Base-by-base conservation (phyloP, 1,140 invertebrate genomes). In the Drosophila mojavensis region DNA sequence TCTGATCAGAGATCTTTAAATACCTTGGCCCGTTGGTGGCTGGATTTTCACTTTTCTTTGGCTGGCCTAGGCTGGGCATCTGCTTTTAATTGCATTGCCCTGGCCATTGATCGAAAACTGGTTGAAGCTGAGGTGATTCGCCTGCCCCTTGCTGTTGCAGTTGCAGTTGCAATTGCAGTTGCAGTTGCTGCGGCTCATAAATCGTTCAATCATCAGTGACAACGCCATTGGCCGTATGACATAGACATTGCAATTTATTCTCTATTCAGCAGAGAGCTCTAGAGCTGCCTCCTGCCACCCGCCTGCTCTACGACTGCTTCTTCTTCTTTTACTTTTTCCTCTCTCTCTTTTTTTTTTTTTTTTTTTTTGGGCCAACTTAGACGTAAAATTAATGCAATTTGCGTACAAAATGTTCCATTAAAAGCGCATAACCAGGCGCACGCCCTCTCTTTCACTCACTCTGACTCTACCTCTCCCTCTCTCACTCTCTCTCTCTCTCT, bases 341-440 rank as follows among this genome's bases (percentile, higher is more conserved):
- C 15, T 6, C n/a, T 30, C 20, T 53, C 30, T 60, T 60, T 60
- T 47, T 10, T n/a, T 30, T 48, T 43, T 60, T 60, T 60, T 47
- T 10, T n/a, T 30, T 48, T 43, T 64, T 61, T 41, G 26, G 33
- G 39, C 65, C 1, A 64, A 53, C 36, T 73, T 64, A 75, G 78
- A 76, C 81, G 60, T 64, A 65, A 88, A 88, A 88, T 88, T 82
- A 86, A 86, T 88, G 83, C 82, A 88, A 86, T 86, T 86, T 88
- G 77, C 83, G 75, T 79, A 82, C 72, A 86, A 86, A 86, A 88
- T 88, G 83, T 76, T 72, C 83, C 79, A 86, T 86, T 86, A 82
- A 86, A 82, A 82, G 67, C 68, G 71, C 82, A 73, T 72, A 79
- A 65, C 56, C 70, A 76, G 61, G 33, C 51, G 41, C 41, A 13